phyloP scores from a whole-genome alignment of 2,888 invertebrate species.

The Spilosoma lubricipeda region DNA sequence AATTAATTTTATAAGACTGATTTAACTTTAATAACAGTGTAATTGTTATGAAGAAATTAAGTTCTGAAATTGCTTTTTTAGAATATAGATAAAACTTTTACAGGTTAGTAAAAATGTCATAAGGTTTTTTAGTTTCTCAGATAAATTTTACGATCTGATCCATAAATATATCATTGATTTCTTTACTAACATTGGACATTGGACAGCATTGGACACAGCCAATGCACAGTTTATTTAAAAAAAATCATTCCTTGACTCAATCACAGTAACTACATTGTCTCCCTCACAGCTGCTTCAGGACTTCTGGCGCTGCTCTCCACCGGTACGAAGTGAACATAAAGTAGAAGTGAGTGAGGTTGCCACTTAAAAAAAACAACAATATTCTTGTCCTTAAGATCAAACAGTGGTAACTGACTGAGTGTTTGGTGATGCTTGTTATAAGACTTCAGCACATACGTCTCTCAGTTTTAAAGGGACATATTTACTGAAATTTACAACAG shows the following conservation, averaged over 20 bases:
- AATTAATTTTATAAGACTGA: too few species aligned
- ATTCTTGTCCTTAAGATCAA: conserved; percentile 44
- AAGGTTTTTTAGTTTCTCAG: too few species aligned
- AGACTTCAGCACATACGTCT: conserved; percentile 38
- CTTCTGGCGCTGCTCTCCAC: conserved; percentile 98
- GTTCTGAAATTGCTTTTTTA: too few species aligned
- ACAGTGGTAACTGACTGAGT: conserved; percentile 47
- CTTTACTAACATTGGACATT: too few species aligned
- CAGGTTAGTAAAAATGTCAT: too few species aligned
- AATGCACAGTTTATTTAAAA: conserved; percentile 21
- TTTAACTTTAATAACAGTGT: too few species aligned
- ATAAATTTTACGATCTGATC: too few species aligned
- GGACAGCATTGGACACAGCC: too few species aligned
- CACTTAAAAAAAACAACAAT: conserved; percentile 37
- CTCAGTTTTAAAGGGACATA: conserved; percentile 40
- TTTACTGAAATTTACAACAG: conserved; percentile 41
- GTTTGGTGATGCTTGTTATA: conserved; percentile 45
- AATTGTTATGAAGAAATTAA: too few species aligned
- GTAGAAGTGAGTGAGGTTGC: conserved; percentile 47
- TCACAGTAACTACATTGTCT: conserved; percentile 94
- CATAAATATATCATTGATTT: too few species aligned
- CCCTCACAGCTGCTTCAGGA: conserved; percentile 95
- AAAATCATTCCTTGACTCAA: conserved; percentile 54
- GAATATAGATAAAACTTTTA: too few species aligned
- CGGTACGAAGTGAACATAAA: conserved; percentile 89